A percentile compares a stretch with the other conserved stretches of the same genome.
Evolutionary conservation across 1,140 invertebrate species (phyloP).

Genomic region (Drosophila ohnishii): DNA sequence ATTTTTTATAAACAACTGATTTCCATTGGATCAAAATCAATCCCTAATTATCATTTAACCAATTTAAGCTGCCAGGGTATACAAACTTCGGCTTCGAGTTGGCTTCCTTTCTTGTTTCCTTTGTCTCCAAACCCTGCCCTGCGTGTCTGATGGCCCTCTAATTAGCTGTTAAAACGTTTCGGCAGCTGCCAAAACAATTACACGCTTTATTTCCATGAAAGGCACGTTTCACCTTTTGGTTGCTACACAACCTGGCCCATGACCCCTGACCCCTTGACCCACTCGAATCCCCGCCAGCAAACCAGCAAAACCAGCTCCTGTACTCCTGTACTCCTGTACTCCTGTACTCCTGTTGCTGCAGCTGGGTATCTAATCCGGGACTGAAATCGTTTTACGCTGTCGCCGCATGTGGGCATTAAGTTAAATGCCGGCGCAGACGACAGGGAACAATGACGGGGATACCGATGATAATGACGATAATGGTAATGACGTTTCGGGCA

Average conservation of each 20-base stretch:
- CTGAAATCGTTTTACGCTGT: slow-evolving; percentile 68
- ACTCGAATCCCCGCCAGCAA: background rate
- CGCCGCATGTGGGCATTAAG: slow-evolving; percentile 69
- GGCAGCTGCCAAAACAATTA: slow-evolving; percentile 66
- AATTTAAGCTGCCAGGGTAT: too few species aligned
- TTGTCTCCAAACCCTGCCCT: background rate
- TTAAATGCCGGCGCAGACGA: slow-evolving; percentile 64
- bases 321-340: slow-evolving; percentile 18
- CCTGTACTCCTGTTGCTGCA: slow-evolving; percentile 21
- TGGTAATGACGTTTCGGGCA: slow-evolving; percentile 12
- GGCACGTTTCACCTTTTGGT: slow-evolving; percentile 48
- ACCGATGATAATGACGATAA: slow-evolving; percentile 28
- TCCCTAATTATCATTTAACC: too few species aligned
- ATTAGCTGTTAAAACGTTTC: slow-evolving; percentile 71
- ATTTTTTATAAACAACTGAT: too few species aligned
- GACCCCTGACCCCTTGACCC: background rate
- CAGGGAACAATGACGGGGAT: slow-evolving; percentile 30
- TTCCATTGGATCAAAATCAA: too few species aligned
- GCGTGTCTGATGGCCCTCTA: slow-evolving; percentile 36
- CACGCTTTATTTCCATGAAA: slow-evolving; percentile 62
- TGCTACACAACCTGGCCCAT: slow-evolving; percentile 23
- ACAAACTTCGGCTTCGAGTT: background rate
- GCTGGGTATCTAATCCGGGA: slow-evolving; percentile 50
- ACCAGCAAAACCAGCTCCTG: background rate
- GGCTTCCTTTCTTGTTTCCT: background rate